Percentiles rank a stretch among this genome's conserved stretches.
phyloP scores from a whole-genome alignment of 2,797 vertebrate genomes.

The Halcyon chelicuti region DNA sequence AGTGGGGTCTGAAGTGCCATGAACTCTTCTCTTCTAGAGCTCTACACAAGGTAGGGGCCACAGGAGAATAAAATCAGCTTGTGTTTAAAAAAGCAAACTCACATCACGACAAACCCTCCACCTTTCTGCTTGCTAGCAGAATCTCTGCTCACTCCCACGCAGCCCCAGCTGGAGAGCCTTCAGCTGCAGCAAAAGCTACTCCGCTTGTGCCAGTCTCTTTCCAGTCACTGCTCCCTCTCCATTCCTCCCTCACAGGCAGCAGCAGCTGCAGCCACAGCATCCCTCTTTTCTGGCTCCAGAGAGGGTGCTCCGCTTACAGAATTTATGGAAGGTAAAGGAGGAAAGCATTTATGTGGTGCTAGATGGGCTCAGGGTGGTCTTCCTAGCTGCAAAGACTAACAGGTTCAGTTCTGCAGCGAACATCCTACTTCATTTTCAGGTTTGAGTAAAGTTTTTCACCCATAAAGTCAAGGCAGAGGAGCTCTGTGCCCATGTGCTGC shows the following conservation, averaged over 20 bases:
- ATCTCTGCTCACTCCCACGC: not conserved
- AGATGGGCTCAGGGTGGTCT: not conserved
- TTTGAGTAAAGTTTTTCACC: not conserved
- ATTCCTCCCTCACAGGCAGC: not conserved
- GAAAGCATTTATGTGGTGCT: not conserved
- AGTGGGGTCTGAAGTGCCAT: not conserved
- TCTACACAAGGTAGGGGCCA: not conserved
- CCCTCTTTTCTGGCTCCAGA: not conserved
- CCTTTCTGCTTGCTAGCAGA: slow-evolving; percentile 7
- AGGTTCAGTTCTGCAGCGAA: not conserved
- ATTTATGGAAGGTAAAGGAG: not conserved
- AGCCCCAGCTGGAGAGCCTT: slow-evolving; percentile 30
- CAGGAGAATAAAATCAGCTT: not conserved
- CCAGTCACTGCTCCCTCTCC: not conserved
- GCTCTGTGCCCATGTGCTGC: not conserved
- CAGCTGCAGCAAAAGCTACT: not conserved
- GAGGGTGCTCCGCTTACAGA: not conserved
- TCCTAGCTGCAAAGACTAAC: not conserved
- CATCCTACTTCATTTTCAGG: not conserved
- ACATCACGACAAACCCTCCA: not conserved
- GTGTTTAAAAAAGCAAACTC: not conserved
- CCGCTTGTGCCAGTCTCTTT: not conserved
- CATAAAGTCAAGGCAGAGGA: not conserved
- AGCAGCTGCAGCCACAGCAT: not conserved
- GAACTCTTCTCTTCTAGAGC: rapidly evolving